A percentile compares a stretch with the other conserved stretches of the same genome.
These are phyloP conservation scores for Astropecten irregularis DNA, from an alignment of 53 echinoderm and acorn worm species.

Conservation along the genomic window DNA sequence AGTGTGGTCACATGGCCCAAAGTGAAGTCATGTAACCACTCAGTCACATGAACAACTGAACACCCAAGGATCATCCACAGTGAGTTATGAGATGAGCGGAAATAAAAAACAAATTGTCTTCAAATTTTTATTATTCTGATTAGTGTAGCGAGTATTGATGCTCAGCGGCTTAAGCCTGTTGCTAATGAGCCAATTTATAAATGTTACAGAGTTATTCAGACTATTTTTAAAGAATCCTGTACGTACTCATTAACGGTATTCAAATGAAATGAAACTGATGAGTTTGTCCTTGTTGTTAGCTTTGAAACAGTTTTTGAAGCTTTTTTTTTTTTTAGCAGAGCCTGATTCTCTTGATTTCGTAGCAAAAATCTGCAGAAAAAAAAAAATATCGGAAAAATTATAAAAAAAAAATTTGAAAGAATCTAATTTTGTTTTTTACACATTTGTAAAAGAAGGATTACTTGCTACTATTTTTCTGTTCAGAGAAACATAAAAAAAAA, in stretches of 20 bases:
- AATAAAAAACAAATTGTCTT: background rate
- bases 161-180: no score
- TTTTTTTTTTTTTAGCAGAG: no score
- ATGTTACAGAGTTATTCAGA: background rate
- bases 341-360: background rate
- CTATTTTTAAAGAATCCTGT: background rate
- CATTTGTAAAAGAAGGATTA: background rate
- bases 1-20: no score
- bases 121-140: background rate
- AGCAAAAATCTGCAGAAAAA: no score
- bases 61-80: background rate
- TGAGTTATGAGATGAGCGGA: no score
- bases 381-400: no score
- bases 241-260: constrained; percentile 10
- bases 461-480: background rate
- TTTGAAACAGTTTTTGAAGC: constrained; percentile 3
- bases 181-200: background rate
- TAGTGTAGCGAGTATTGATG: no score
- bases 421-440: background rate
- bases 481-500: constrained; percentile 4
- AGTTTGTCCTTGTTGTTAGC: background rate
- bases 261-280: constrained; percentile 14
- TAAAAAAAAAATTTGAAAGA: no score
- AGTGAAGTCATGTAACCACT: constrained; percentile 3
- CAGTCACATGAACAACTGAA: background rate